Evolutionary conservation across 2,113 vertebrate species (phyloP).

Genomic region (Sula dactylatra): DNA sequence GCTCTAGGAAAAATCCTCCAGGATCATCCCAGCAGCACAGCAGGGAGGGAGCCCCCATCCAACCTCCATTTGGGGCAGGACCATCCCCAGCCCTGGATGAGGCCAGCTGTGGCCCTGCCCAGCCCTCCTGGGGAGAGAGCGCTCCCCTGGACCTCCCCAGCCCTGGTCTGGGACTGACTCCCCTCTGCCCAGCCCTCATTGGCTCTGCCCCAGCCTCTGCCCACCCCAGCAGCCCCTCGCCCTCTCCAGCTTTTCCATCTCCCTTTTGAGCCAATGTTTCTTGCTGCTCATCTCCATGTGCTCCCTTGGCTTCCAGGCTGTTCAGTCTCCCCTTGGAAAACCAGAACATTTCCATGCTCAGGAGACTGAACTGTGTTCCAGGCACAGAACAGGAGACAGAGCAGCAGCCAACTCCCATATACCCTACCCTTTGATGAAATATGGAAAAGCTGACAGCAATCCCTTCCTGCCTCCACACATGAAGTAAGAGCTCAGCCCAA

Average conservation of each 20-base stretch:
- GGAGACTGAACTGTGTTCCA: not conserved
- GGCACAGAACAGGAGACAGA: not conserved
- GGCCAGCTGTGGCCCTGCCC: not conserved
- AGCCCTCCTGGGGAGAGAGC: no score
- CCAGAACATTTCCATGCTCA: not conserved
- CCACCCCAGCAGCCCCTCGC: not conserved
- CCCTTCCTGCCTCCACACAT: not conserved
- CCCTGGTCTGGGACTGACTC: not conserved
- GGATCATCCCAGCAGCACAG: not conserved
- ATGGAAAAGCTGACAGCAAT: not conserved
- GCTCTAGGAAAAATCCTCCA: not conserved
- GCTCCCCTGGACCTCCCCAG: not conserved
- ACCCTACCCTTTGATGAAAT: not conserved
- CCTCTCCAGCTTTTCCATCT: not conserved
- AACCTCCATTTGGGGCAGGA: not conserved
- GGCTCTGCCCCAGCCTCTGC: not conserved
- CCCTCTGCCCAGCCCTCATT: not conserved
- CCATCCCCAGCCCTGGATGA: not conserved
- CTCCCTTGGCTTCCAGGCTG: not conserved
- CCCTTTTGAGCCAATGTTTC: not conserved
- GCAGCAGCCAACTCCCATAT: not conserved
- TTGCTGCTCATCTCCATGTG: not conserved
- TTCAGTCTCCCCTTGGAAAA: not conserved
- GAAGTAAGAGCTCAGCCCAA: not conserved
- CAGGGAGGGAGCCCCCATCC: not conserved